Percentiles rank a stretch among this genome's conserved stretches.
Evolutionary conservation across 2,888 invertebrate species (phyloP).

Genomic region (Mylabris sibirica): DNA sequence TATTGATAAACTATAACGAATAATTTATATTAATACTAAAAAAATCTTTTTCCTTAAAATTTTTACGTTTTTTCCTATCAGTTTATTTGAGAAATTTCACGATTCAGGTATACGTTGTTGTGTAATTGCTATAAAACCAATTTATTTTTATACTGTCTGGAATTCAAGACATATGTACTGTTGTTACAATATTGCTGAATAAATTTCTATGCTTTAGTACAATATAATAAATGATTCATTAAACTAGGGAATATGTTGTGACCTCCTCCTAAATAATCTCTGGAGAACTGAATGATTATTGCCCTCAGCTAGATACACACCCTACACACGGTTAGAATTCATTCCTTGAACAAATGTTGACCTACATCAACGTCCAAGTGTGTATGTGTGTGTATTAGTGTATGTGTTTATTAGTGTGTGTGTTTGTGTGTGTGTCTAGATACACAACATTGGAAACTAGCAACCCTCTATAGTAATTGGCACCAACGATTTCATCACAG

Average conservation of each 20-base stretch:
- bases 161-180: background rate
- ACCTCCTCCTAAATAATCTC: conserved; percentile 37
- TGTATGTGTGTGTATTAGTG: background rate
- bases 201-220: conserved; percentile 20
- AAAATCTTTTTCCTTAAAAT: no score
- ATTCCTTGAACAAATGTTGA: conserved; percentile 49
- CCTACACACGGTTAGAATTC: conserved; percentile 36
- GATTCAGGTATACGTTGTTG: background rate
- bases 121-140: background rate
- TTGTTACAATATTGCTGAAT: conserved; percentile 17
- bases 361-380: conserved; percentile 37
- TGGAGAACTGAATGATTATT: conserved; percentile 36
- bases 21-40: no score
- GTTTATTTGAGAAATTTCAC: background rate
- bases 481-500: conserved; percentile 31
- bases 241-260: conserved; percentile 36
- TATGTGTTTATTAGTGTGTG: background rate
- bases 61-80: background rate
- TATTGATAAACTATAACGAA: no score
- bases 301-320: conserved; percentile 32
- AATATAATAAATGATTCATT: conserved; percentile 36
- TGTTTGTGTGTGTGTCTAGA: background rate
- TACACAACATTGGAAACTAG: conserved; percentile 28
- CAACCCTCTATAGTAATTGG: conserved; percentile 31
- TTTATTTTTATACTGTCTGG: background rate